Base-by-base conservation (phyloP, 1,140 invertebrate genomes). In the Drosophila triauraria region DNA sequence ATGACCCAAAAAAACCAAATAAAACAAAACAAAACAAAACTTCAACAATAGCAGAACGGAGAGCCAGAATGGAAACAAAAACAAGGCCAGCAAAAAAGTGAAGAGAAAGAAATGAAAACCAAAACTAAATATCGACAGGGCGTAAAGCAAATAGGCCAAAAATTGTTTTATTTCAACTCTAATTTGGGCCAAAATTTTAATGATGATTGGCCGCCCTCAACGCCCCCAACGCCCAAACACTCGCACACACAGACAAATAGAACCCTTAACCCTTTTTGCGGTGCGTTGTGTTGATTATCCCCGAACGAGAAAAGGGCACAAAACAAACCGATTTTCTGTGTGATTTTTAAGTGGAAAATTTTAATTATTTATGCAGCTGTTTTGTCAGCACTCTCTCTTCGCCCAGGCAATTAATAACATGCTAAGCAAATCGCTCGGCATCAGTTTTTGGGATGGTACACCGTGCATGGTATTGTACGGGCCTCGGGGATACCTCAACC, bases 361-460 rank as follows among this genome's bases (percentile, higher is more conserved):
- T 71, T 81, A 87, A 87, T 87, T 87, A 90, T 90, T 84, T 82
- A 78, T 65, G 74, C 84, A 87, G 84, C 84, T 87, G 84, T 84
- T 70, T 78, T 79, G 76, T 59, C 58, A 61, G 64, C 56, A 44
- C 44, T n/a, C 75, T 50, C 59, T 9, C 35, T 23, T 50, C 51
- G 51, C 53, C 50, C 50, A 50, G 54, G 67, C 77, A 80, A 90
- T 87, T 88, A 87, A 90, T 90, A 72, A 87, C 72, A 70, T 75
- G 68, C 58, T 51, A 71, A 67, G 72, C 71, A 76, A 78, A 76
- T 80, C 59, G 59, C 71, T 75, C 40, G 46, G 50, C 53, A 54
- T 40, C 17, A 20, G 47, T 35, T 32, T 10, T n/a, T 15, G 10
- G 35, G 12, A 48, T n/a, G 2, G 27, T 6, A 27, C 9, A 17